These are phyloP conservation scores for Nymphalis urticae DNA, from an alignment of 2,888 invertebrate genomes.

Conservation along the genomic window DNA sequence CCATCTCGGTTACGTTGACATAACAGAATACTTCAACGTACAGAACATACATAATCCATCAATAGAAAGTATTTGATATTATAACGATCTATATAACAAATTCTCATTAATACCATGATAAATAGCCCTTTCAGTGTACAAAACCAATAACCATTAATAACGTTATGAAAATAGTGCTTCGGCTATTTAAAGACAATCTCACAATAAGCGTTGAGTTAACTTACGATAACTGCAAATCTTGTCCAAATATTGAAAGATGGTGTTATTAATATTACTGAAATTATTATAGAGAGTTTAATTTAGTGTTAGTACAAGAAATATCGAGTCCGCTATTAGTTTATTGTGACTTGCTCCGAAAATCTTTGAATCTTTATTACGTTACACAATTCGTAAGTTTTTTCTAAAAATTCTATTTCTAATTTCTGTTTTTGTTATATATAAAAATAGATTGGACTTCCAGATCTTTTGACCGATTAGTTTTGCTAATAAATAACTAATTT, in stretches of 20 bases:
- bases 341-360: too few species aligned
- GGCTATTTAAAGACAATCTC: conserved; percentile 21
- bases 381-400: too few species aligned
- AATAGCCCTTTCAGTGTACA: conserved; percentile 23
- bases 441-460: too few species aligned
- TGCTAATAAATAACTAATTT: too few species aligned
- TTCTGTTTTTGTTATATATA: too few species aligned
- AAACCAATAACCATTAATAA: conserved; percentile 27
- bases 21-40: too few species aligned
- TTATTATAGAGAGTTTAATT: not conserved
- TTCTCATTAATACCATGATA: conserved; percentile 10
- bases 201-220: not conserved
- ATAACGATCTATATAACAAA: not conserved
- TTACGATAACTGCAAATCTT: not conserved
- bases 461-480: too few species aligned
- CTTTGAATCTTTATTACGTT: too few species aligned
- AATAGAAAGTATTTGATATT: not conserved
- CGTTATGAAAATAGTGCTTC: conserved; percentile 25
- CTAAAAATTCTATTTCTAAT: too few species aligned
- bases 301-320: not conserved
- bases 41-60: too few species aligned
- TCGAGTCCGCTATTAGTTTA: too few species aligned
- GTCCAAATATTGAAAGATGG: conserved; percentile 1
- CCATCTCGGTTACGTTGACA: too few species aligned
- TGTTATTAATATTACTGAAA: not conserved